Conservation (phyloP, 92 coral and sea anemone species). For the Heteractis magnifica region DNA sequence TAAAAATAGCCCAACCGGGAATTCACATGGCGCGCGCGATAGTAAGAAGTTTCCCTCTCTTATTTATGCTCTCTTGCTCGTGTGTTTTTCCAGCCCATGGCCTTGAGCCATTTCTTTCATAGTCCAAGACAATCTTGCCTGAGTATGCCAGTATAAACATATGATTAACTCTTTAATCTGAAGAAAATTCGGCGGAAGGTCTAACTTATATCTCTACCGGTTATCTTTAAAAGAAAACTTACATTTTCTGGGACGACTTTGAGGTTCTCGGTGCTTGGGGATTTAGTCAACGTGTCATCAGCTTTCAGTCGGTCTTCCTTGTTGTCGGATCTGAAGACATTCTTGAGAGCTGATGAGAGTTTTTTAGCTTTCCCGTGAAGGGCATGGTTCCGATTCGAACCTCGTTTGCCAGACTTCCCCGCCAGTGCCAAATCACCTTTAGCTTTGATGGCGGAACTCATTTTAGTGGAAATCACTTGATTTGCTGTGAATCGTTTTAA, state of each 20-base stretch:
- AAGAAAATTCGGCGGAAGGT: no score
- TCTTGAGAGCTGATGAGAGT: conserved; percentile 77
- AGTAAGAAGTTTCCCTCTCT: no score
- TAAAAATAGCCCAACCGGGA: no score
- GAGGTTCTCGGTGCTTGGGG: conserved; percentile 43
- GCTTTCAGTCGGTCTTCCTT: conserved; percentile 61
- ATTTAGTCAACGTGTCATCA: conserved; percentile 44
- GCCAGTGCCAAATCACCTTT: conserved; percentile 48
- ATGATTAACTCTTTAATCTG: no score
- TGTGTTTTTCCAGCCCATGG: no score
- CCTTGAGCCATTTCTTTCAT: no score
- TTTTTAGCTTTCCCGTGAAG: conserved; percentile 74
- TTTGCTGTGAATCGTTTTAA: conserved; percentile 43
- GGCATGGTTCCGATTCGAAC: conserved; percentile 68
- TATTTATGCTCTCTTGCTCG: no score
- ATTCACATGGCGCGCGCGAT: no score
- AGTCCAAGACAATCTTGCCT: no score
- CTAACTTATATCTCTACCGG: no score
- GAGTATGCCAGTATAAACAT: no score
- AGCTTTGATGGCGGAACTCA: conserved; percentile 52
- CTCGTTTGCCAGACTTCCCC: conserved; percentile 69
- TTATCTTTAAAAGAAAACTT: conserved; percentile 3
- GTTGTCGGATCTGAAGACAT: conserved; percentile 77
- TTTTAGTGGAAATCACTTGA: conserved; percentile 76
- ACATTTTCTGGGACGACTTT: conserved; percentile 36